Conservation (phyloP, 2,113 vertebrate species). For the Oreotrochilus melanogaster region DNA sequence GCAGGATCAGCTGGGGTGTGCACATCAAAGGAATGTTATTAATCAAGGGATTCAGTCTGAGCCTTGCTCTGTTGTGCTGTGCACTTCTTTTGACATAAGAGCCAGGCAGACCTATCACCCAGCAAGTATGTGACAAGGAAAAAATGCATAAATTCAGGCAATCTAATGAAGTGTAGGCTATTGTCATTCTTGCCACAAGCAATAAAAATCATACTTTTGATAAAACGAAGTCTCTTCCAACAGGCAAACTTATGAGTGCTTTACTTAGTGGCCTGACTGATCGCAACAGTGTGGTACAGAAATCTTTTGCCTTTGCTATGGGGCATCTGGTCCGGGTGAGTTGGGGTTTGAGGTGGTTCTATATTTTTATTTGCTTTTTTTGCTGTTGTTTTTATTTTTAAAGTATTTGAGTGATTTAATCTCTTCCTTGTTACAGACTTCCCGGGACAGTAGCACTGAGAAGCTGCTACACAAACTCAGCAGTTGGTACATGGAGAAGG, state of each 20-base stretch:
- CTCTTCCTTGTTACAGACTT: conserved; percentile 80
- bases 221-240: neutral
- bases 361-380: neutral
- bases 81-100: neutral
- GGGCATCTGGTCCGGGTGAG: conserved; percentile 95
- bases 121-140: accelerated
- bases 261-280: conserved; percentile 92
- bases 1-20: neutral
- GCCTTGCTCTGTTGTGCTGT: neutral
- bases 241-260: conserved; percentile 96
- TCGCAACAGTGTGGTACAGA: conserved; percentile 91
- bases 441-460: conserved; percentile 92
- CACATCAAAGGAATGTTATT: accelerated
- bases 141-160: neutral
- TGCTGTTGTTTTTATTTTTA: neutral
- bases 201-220: neutral
- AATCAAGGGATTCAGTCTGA: neutral
- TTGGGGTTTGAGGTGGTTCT: neutral
- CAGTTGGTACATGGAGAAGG: conserved; percentile 97
- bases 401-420: conserved; percentile 9
- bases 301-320: conserved; percentile 93
- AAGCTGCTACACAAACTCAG: conserved; percentile 93
- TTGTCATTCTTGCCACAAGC: neutral
- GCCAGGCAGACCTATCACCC: neutral
- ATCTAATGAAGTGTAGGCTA: neutral